These are phyloP conservation scores for Hololepta plana DNA, from an alignment of 2,888 invertebrate genomes.

Conservation along the genomic window DNA sequence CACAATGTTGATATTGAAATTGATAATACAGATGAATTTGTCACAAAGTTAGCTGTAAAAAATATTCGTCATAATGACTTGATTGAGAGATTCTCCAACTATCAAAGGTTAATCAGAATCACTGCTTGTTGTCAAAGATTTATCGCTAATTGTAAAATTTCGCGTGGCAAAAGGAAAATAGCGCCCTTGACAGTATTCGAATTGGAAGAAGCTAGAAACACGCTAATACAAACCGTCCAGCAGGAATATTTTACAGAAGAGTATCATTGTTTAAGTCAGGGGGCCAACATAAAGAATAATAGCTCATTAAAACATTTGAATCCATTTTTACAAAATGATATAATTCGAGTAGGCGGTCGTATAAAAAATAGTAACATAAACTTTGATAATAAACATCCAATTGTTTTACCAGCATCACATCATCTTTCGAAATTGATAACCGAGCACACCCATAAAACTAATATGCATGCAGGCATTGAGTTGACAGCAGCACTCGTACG, in stretches of 20 bases:
- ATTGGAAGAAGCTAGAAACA: background rate
- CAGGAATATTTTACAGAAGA: background rate
- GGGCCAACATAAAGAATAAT: background rate
- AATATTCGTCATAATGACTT: no score
- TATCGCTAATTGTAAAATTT: no score
- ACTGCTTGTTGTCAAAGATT: no score
- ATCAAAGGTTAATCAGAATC: no score
- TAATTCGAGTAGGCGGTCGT: background rate
- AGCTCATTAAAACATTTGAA: background rate
- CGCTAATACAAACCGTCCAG: background rate
- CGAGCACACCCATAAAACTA: background rate
- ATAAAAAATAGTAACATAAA: background rate
- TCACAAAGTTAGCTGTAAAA: no score
- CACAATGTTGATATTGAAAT: no score
- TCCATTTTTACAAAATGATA: background rate
- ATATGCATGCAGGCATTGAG: background rate
- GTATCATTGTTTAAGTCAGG: background rate
- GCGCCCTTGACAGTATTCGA: no score
- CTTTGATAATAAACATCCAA: slow-evolving; percentile 1
- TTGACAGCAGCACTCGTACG: background rate
- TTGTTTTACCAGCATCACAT: slow-evolving; percentile 1
- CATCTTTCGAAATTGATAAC: background rate
- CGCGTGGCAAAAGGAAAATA: no score
- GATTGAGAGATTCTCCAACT: no score
- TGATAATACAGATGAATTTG: no score